A percentile compares a stretch with the other conserved stretches of the same genome.
Conservation (phyloP, 2,888 invertebrate genomes). For the Agonopterix alstromeriana region DNA sequence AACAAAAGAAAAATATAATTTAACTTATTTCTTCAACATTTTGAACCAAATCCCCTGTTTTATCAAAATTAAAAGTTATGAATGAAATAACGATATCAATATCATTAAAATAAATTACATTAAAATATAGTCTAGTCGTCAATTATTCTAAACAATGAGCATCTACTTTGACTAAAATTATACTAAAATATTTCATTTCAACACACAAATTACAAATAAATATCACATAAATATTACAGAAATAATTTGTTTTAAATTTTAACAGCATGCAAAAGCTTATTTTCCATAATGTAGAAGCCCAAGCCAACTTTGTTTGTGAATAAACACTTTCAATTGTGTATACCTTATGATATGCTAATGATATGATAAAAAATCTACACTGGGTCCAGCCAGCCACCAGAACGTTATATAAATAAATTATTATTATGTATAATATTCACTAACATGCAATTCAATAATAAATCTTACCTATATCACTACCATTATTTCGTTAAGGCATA, state of each 20-base stretch:
- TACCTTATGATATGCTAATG: slow-evolving; percentile 70
- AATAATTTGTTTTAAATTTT: neutral
- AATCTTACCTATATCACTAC: slow-evolving; percentile 61
- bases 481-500: slow-evolving; percentile 70
- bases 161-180: neutral
- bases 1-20: no score
- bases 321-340: slow-evolving; percentile 38
- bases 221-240: neutral
- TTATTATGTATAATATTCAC: slow-evolving; percentile 35
- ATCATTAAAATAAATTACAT: neutral
- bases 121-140: neutral
- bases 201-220: neutral
- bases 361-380: slow-evolving; percentile 74
- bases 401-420: slow-evolving; percentile 35
- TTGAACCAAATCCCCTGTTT: no score
- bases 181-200: neutral
- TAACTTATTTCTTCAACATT: no score
- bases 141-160: neutral
- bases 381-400: slow-evolving; percentile 58
- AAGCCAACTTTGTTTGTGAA: slow-evolving; percentile 30
- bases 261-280: neutral
- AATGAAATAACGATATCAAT: neutral
- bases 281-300: slow-evolving; percentile 9
- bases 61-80: neutral
- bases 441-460: slow-evolving; percentile 61